Percentiles rank a stretch among this genome's conserved stretches.
Evolutionary conservation across 1,140 invertebrate species (phyloP).

Genomic region (Diorhabda carinulata): DNA sequence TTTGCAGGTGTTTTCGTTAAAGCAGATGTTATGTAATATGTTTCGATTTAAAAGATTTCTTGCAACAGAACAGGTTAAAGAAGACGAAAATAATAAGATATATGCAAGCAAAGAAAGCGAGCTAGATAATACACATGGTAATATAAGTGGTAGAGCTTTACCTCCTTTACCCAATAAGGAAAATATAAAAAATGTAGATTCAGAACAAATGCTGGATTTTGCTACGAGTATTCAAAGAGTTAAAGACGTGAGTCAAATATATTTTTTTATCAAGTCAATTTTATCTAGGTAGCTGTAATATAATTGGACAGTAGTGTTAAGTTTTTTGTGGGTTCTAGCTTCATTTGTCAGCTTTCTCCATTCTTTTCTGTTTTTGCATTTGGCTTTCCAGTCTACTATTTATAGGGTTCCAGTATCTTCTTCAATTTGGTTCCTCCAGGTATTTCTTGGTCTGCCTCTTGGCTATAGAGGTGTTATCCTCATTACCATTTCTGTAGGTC

Average conservation of each 20-base stretch:
- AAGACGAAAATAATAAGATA: conserved; percentile 38
- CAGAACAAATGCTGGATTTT: conserved; percentile 66
- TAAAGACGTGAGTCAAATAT: conserved; percentile 75
- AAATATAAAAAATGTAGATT: conserved; percentile 46
- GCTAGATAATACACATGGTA: conserved; percentile 35
- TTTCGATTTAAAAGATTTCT: conserved; percentile 65
- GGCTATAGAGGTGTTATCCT: no score
- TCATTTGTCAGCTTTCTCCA: no score
- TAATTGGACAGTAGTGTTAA: no score
- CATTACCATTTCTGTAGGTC: no score
- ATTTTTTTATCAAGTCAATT: no score
- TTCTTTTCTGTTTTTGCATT: no score
- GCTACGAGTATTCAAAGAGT: conserved; percentile 89
- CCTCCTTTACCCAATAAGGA: conserved; percentile 70
- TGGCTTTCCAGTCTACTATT: no score
- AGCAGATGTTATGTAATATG: conserved; percentile 80
- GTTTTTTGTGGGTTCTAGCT: no score
- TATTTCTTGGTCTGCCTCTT: no score
- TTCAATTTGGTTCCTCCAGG: no score
- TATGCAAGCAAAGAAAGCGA: conserved; percentile 29
- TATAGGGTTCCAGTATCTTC: no score
- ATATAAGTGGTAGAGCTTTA: conserved; percentile 66
- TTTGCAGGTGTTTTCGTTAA: conserved; percentile 61
- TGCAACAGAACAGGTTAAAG: conserved; percentile 50
- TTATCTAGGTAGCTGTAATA: no score